Base-by-base conservation (phyloP, 2,113 vertebrate genomes). In the Macroglossus sobrinus region DNA sequence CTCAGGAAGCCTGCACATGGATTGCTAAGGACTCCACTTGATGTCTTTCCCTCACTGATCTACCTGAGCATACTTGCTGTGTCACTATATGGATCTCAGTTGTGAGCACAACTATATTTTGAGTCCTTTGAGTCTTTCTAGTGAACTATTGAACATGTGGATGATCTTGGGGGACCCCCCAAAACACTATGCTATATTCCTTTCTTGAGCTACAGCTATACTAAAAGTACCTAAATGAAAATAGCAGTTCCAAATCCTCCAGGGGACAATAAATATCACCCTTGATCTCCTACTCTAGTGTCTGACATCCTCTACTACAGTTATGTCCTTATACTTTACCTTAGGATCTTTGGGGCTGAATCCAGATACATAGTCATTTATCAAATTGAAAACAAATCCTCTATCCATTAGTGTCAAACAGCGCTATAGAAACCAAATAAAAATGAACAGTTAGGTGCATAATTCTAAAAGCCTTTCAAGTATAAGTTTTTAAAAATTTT, bases 371-470 rank as follows among this genome's bases (percentile, higher is more conserved):
- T 99, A 99, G 98, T 99, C 99, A 97, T 99, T 99, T 97, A 99
- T 98, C 94, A 99, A 96, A 93, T 99, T 99, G 94, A 99, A 99
- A 93, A 99, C 98, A 96, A 99, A 99, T 87, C 99, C 99, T 98
- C 99, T 98, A 98, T 99, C 99, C 99, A 99, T 99, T 97, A 99
- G 98, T 1, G 99, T 99, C 97, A 99, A 98, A 91, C 99, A 99
- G 86, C 99, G 99, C 99, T 99, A 98, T 53, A 93, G 93, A 96
- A 97, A 95, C 57, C 94, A 97, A 0, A 91, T 74, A 28, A 94
- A 91, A 97, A 93, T 5, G 33, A 87, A 89, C 63, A 19, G 21
- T 95, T 69, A 93, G 64, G 43, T 66, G 66, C 3, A 8, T 19
- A 50, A 82, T 85, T 71, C 26, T 63, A 40, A 45, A 79, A 63